phyloP scores from a whole-genome alignment of 2,888 invertebrate species.

The Athetis lepigone region DNA sequence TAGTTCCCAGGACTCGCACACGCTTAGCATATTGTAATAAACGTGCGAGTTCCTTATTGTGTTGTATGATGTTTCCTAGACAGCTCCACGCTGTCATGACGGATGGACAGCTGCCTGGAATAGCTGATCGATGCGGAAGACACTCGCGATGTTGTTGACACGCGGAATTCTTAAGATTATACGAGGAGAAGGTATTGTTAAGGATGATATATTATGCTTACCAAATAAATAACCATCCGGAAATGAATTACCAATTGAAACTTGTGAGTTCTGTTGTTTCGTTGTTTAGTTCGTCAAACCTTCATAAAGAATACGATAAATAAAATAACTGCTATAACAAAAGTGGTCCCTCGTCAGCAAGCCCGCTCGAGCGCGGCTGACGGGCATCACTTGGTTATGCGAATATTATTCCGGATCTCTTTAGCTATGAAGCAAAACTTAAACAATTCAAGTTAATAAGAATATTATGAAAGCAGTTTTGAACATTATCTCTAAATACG shows the following conservation, averaged over 20 bases:
- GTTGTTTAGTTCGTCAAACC: background rate
- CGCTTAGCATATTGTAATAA: constrained; percentile 38
- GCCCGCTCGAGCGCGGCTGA: background rate
- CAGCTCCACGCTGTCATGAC: constrained; percentile 20
- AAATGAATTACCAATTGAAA: background rate
- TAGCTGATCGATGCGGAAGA: constrained; percentile 30
- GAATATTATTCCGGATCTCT: constrained; percentile 27
- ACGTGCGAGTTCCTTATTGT: constrained; percentile 29
- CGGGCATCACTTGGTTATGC: constrained; percentile 6
- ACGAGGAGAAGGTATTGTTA: background rate
- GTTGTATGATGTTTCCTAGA: constrained; percentile 33
- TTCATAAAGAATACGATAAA: background rate
- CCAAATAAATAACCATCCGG: background rate
- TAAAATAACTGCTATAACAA: constrained; percentile 2
- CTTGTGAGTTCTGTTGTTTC: background rate
- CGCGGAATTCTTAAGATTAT: background rate
- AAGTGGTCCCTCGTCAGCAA: background rate
- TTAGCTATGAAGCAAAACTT: constrained; percentile 1
- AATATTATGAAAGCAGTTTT: constrained; percentile 5
- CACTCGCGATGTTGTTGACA: background rate
- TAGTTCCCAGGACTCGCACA: constrained; percentile 46
- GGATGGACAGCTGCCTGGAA: constrained; percentile 19
- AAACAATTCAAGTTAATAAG: background rate
- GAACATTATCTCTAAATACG: constrained; percentile 7
- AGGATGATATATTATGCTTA: background rate